Conservation (phyloP, 2,888 invertebrate species). For the Nephrotoma appendiculata region DNA sequence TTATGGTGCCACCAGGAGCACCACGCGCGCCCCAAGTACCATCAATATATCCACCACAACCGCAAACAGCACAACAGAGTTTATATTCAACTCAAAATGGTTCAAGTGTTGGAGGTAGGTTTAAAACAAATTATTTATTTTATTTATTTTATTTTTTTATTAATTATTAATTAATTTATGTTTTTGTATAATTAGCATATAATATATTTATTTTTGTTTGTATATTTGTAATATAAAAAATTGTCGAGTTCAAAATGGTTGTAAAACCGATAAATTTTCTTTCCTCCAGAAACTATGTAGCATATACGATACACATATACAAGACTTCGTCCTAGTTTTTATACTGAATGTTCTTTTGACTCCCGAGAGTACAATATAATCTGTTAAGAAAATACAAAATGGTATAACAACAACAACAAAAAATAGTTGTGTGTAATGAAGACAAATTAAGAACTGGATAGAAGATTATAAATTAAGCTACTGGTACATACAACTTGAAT, state of each 20-base stretch:
- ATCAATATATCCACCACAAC: constrained; percentile 44
- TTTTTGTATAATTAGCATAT: neutral
- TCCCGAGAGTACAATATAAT: neutral
- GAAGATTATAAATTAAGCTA: neutral
- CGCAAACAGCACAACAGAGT: constrained; percentile 36
- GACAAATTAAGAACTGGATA: neutral
- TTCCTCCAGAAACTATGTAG: neutral
- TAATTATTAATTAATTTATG: neutral
- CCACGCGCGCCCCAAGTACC: constrained; percentile 54
- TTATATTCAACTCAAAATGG: constrained; percentile 37
- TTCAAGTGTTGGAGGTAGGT: constrained; percentile 43
- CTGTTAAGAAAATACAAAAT: neutral
- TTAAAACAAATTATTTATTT: neutral
- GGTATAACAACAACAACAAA: neutral
- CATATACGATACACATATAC: too few species aligned
- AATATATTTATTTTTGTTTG: neutral
- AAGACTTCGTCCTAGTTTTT: neutral
- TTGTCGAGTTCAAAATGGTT: neutral
- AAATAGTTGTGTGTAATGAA: neutral
- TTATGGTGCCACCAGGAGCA: constrained; percentile 58
- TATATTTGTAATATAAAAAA: neutral
- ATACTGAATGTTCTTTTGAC: neutral
- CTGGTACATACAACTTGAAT: neutral
- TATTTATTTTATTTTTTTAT: neutral
- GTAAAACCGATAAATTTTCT: neutral